These are phyloP conservation scores for Polyodon spathula DNA, from an alignment of 2,113 vertebrate species.

Conservation along the genomic window DNA sequence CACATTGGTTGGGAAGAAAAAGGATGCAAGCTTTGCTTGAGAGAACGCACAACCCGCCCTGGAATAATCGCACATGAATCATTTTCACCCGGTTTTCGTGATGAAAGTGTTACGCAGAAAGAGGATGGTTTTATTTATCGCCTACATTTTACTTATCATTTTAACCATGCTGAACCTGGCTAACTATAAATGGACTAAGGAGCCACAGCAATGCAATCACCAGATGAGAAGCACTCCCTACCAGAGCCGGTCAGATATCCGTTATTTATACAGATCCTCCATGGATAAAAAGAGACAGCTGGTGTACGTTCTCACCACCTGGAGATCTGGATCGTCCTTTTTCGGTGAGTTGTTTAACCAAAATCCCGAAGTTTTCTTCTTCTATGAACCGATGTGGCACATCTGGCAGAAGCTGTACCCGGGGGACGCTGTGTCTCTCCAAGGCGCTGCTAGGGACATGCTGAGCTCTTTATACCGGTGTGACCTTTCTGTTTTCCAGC, in stretches of 20 bases:
- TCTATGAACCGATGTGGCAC: conserved; percentile 97
- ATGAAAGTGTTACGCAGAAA: conserved; percentile 91
- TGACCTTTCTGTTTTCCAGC: conserved; percentile 91
- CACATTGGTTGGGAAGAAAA: conserved; percentile 56
- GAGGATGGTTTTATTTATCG: conserved; percentile 76
- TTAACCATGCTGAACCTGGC: conserved; percentile 83
- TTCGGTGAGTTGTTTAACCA: conserved; percentile 98
- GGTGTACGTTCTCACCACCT: conserved; percentile 89
- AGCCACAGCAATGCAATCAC: conserved; percentile 78
- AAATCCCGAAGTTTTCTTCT: conserved; percentile 92
- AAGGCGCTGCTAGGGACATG: conserved; percentile 93
- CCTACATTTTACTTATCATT: conserved; percentile 76
- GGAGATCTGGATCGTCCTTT: conserved; percentile 94
- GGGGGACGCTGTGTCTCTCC: conserved; percentile 85
- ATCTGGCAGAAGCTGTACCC: conserved; percentile 98
- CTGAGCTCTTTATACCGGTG: conserved; percentile 89
- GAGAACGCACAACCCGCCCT: conserved; percentile 58
- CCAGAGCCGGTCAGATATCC: conserved; percentile 60
- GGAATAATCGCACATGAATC: conserved; percentile 49
- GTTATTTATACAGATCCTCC: conserved; percentile 55
- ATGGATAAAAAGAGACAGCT: conserved; percentile 70
- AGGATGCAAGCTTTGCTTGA: conserved; percentile 54
- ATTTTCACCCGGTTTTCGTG: conserved; percentile 53
- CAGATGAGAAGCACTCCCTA: conserved; percentile 61
- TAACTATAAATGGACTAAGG: conserved; percentile 87